A percentile compares a stretch with the other conserved stretches of the same genome.
Evolutionary conservation across 2,797 vertebrate genomes (phyloP).

Genomic region (Chaetophractus vellerosus): DNA sequence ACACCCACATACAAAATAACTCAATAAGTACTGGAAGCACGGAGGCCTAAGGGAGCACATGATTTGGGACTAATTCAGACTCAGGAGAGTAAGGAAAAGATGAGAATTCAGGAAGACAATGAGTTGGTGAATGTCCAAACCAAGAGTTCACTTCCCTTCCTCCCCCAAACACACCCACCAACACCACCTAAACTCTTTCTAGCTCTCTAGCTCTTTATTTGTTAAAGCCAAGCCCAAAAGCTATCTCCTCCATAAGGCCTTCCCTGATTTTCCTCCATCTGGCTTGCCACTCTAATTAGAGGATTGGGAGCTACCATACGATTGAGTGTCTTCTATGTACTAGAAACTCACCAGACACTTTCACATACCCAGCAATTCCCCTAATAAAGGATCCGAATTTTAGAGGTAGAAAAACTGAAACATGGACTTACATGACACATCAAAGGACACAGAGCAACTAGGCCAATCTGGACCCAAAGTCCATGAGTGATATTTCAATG

Average conservation of each 20-base stretch:
- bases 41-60: background rate
- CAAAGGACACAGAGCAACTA: background rate
- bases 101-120: slow-evolving; percentile 31
- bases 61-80: slow-evolving; percentile 1
- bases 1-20: background rate
- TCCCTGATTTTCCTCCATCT: background rate
- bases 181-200: background rate
- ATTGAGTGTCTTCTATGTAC: background rate
- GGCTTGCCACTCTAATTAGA: background rate
- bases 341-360: background rate
- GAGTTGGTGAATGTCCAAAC: background rate
- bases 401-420: background rate
- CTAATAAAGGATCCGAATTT: background rate
- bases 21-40: background rate
- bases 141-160: background rate
- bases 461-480: background rate
- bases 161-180: background rate
- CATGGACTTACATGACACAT: background rate
- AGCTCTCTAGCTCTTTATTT: background rate
- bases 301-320: background rate
- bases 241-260: background rate
- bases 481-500: too few species aligned
- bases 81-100: background rate
- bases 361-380: background rate
- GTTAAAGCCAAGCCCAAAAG: background rate